Conservation (phyloP, 2,888 invertebrate genomes). For the Pelosia muscerda region DNA sequence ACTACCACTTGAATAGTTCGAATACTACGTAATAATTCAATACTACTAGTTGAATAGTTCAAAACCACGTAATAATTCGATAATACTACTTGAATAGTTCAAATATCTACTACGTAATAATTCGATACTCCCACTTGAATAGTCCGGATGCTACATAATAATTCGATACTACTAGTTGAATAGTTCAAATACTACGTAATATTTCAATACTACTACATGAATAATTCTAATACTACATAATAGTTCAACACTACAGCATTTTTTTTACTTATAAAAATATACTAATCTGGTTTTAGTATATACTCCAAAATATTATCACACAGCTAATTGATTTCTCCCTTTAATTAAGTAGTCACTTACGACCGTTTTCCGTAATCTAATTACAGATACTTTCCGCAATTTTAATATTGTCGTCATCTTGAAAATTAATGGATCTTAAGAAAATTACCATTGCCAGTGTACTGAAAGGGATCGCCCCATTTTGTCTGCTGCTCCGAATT, state of each 20-base stretch:
- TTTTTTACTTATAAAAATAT: neutral
- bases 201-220: too few relatives aligned
- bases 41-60: too few relatives aligned
- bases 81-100: too few relatives aligned
- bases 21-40: neutral
- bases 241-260: neutral
- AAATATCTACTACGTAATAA: too few relatives aligned
- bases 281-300: neutral
- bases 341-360: conserved; percentile 44
- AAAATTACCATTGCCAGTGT: conserved; percentile 40
- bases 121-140: too few relatives aligned
- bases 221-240: neutral
- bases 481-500: conserved; percentile 21
- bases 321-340: conserved; percentile 41
- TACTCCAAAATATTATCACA: conserved; percentile 1
- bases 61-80: too few relatives aligned
- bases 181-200: neutral
- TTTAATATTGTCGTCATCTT: conserved; percentile 47
- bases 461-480: conserved; percentile 21
- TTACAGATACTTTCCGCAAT: conserved; percentile 38
- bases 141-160: too few relatives aligned
- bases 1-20: too few relatives aligned
- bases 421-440: conserved; percentile 45
- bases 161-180: too few relatives aligned
- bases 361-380: conserved; percentile 37